Evolutionary conservation across 2,888 invertebrate species (phyloP).

Genomic region (Gastracanthus pulcherrimus): DNA sequence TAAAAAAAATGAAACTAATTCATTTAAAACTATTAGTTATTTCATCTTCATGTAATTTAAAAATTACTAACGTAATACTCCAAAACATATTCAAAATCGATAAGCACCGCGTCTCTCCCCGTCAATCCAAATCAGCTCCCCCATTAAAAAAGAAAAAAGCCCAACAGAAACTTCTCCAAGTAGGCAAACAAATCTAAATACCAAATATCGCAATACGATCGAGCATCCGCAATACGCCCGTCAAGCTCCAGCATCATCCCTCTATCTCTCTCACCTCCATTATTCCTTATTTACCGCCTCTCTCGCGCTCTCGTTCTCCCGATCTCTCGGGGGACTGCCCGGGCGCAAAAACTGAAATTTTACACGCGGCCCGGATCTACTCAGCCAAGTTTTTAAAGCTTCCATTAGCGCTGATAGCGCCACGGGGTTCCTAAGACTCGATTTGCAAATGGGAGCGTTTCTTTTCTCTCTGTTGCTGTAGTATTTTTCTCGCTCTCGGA

Average conservation of each 20-base stretch:
- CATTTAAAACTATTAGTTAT: too few species aligned
- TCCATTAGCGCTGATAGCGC: constrained; percentile 64
- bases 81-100: too few species aligned
- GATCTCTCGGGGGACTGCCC: constrained; percentile 40
- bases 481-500: not conserved
- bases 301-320: not conserved
- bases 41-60: too few species aligned
- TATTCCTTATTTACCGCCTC: constrained; percentile 47
- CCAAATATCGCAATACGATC: constrained; percentile 45
- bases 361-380: constrained; percentile 55
- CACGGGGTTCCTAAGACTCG: constrained; percentile 40
- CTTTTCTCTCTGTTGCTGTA: not conserved
- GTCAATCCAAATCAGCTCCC: too few species aligned
- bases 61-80: too few species aligned
- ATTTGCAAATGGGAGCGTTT: constrained; percentile 33
- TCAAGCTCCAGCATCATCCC: not conserved
- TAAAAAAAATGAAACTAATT: too few species aligned
- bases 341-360: constrained; percentile 63
- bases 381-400: constrained; percentile 61
- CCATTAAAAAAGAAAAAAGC: not conserved
- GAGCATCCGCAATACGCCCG: not conserved
- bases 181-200: constrained; percentile 45
- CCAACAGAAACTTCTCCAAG: not conserved
- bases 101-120: too few species aligned
- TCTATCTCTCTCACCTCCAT: not conserved